Conservation (phyloP, 2,113 vertebrate species). For the Rhea americana region DNA sequence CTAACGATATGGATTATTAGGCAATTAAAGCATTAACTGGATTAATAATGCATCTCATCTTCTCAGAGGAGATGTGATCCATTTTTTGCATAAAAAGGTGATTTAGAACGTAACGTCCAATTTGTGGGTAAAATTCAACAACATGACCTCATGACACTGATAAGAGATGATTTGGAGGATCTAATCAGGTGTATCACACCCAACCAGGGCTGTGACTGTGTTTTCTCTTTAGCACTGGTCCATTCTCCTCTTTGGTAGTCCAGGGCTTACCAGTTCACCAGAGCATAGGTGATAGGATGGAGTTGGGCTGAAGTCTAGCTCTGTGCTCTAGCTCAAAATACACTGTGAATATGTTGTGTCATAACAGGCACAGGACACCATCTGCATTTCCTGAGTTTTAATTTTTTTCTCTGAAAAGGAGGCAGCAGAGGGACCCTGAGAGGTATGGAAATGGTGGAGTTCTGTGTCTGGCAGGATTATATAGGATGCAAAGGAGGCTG, state of each 20-base stretch:
- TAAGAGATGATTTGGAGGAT: not conserved
- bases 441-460: not conserved
- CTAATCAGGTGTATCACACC: not conserved
- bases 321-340: not conserved
- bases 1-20: not conserved
- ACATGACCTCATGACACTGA: not conserved
- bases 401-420: not conserved
- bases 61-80: not conserved
- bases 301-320: not conserved
- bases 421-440: not conserved
- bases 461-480: not conserved
- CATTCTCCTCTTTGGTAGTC: accelerated
- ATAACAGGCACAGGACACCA: not conserved
- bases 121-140: not conserved
- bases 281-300: not conserved
- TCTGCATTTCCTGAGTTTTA: not conserved
- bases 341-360: not conserved
- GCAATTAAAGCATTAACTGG: not conserved
- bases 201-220: accelerated
- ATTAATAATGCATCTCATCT: not conserved
- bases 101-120: not conserved
- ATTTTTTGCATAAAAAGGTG: not conserved
- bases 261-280: not conserved
- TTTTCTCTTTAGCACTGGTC: not conserved
- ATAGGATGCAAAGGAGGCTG: not conserved